A percentile compares a stretch with the other conserved stretches of the same genome.
Conservation (phyloP, 2,888 invertebrate genomes). For the Trichacis sp. region DNA sequence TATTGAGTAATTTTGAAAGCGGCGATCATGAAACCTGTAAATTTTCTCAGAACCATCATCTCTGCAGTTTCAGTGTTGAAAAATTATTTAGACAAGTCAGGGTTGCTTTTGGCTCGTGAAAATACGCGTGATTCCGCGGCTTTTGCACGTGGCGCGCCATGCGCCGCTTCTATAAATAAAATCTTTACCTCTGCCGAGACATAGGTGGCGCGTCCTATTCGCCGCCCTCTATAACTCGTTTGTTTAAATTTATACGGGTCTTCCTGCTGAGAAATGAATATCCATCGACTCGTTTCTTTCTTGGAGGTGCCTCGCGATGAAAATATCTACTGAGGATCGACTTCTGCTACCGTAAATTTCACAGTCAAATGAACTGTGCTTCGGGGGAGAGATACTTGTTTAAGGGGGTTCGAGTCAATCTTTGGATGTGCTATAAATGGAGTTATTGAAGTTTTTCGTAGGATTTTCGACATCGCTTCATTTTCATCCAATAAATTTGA, state of each 20-base stretch:
- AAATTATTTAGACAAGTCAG: conserved; percentile 39
- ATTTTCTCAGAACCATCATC: conserved; percentile 2
- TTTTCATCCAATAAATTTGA: too few relatives aligned
- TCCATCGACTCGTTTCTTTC: conserved; percentile 11
- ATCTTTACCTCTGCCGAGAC: conserved; percentile 48
- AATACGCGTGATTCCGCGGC: conserved; percentile 52
- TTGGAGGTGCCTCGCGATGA: neutral
- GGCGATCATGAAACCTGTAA: neutral
- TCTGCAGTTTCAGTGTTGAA: conserved; percentile 16
- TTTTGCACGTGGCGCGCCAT: conserved; percentile 47
- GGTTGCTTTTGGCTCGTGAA: conserved; percentile 39
- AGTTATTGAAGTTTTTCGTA: too few relatives aligned
- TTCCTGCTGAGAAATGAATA: conserved; percentile 50
- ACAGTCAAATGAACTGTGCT: neutral
- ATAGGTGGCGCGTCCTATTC: conserved; percentile 53
- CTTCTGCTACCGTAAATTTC: too few relatives aligned
- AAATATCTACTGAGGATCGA: neutral
- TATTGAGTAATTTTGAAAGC: too few relatives aligned
- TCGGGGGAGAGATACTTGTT: too few relatives aligned
- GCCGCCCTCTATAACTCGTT: conserved; percentile 45
- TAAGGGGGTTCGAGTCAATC: too few relatives aligned
- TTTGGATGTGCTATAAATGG: too few relatives aligned
- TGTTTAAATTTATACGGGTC: conserved; percentile 56
- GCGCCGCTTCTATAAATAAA: conserved; percentile 55
- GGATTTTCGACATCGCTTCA: too few relatives aligned